phyloP scores from a whole-genome alignment of 2,797 vertebrate species.

The Rhincodon typus region DNA sequence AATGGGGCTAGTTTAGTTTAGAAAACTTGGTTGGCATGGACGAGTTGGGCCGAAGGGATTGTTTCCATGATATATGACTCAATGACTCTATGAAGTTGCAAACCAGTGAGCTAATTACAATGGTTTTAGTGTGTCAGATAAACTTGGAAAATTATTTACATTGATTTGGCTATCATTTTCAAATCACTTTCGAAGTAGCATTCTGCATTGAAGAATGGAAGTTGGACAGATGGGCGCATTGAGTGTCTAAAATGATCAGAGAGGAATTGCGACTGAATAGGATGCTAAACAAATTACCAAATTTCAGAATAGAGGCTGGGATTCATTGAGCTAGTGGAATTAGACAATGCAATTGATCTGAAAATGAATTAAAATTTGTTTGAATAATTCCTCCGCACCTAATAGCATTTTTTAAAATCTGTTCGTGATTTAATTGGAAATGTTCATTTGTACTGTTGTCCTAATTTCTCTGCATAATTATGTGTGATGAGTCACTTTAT shows the following conservation, averaged over 20 bases:
- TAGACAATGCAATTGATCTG: background rate
- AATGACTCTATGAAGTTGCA: background rate
- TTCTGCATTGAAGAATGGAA: background rate
- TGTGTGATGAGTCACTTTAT: too few species aligned
- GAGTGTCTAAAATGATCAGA: background rate
- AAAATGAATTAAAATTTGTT: background rate
- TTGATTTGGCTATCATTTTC: background rate
- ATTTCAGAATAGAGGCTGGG: background rate
- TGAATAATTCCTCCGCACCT: background rate
- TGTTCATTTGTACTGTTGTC: background rate
- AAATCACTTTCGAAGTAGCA: background rate
- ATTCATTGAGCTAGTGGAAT: background rate
- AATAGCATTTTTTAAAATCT: background rate
- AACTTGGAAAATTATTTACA: background rate
- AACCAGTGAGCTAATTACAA: background rate
- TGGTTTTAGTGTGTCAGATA: background rate
- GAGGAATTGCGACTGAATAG: background rate
- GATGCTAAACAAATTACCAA: background rate
- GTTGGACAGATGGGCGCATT: background rate
- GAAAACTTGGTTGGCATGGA: too few species aligned
- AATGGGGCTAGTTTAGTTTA: too few species aligned
- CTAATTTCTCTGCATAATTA: background rate
- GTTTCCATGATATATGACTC: too few species aligned
- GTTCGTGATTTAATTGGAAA: background rate
- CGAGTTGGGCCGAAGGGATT: too few species aligned